Base-by-base conservation (phyloP, 1,140 invertebrate genomes). In the Drosophila pectinifera region DNA sequence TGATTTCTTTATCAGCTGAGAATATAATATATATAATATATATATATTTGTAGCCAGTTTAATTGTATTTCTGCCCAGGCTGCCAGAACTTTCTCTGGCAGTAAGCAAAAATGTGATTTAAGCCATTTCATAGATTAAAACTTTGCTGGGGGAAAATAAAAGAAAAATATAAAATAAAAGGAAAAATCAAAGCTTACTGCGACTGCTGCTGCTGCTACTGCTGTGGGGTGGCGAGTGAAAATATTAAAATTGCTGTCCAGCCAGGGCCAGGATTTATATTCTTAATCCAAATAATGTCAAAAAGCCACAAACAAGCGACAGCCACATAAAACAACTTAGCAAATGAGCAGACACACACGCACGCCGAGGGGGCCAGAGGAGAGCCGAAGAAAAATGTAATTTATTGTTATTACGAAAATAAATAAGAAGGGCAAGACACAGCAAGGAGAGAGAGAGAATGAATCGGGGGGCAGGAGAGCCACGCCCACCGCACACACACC, bases 351-450 rank as follows among this genome's bases (percentile, higher is more conserved):
- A 78, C 58, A 58, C 41, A 59, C 65, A 80, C 49, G 38, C 54
- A 38, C 11, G 18, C 38, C 7, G 34, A 20, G 34, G n/a, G 43
- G 41, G 51, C 36, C 46, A 51, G 26, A 63, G 51, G 58, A 74
- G 72, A 81, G 59, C 69, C 62, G 22, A 79, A 86, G 83, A 88
- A 88, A 86, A 86, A 86, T 86, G 83, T 88, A 88, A 88, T 86
- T 86, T 86, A 86, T 88, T 88, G 84, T 86, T 86, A 86, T 86
- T 88, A 86, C 83, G 83, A 86, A 88, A 86, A 86, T 86, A 86
- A 86, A 88, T 86, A 86, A 86, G 83, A 81, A 88, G 74, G 62
- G 46, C 73, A 65, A 67, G 49, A 53, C 58, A 68, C 64, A 70
- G 42, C 45, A 24, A 5, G 34, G n/a, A 42, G 28, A 34, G 41